These are phyloP conservation scores for Calidris pygmaea DNA, from an alignment of 2,113 vertebrate genomes.

Conservation along the genomic window DNA sequence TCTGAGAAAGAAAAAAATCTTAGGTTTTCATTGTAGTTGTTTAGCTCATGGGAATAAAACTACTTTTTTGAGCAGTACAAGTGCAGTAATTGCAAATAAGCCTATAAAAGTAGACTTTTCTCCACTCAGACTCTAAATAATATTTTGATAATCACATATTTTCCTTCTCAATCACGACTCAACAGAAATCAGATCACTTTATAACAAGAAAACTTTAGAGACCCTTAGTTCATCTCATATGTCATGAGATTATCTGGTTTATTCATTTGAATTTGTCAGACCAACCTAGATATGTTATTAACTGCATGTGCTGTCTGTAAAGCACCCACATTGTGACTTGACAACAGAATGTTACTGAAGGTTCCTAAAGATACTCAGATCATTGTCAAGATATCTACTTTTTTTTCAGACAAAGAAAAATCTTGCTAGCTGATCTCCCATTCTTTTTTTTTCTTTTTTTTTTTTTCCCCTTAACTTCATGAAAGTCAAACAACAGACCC, in stretches of 20 bases:
- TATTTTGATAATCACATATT: neutral
- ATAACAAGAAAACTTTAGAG: neutral
- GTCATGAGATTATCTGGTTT: neutral
- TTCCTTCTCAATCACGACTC: neutral
- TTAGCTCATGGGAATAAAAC: neutral
- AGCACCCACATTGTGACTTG: neutral
- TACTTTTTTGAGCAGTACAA: neutral
- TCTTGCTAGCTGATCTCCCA: neutral
- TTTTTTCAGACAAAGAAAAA: neutral
- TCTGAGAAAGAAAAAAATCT: neutral
- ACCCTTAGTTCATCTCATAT: neutral
- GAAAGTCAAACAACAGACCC: neutral
- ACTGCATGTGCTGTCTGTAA: neutral
- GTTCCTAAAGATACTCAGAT: neutral
- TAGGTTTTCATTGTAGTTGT: neutral
- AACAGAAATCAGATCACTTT: neutral
- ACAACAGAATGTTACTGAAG: neutral
- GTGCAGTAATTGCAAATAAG: neutral
- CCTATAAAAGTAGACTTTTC: neutral
- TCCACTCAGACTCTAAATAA: neutral
- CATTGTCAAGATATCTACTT: neutral
- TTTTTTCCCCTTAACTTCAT: neutral
- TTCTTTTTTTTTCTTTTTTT: rapidly evolving
- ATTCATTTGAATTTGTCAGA: neutral
- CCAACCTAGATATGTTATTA: neutral